Evolutionary conservation across 2,113 vertebrate genomes (phyloP).

Genomic region (Amia ocellicauda): DNA sequence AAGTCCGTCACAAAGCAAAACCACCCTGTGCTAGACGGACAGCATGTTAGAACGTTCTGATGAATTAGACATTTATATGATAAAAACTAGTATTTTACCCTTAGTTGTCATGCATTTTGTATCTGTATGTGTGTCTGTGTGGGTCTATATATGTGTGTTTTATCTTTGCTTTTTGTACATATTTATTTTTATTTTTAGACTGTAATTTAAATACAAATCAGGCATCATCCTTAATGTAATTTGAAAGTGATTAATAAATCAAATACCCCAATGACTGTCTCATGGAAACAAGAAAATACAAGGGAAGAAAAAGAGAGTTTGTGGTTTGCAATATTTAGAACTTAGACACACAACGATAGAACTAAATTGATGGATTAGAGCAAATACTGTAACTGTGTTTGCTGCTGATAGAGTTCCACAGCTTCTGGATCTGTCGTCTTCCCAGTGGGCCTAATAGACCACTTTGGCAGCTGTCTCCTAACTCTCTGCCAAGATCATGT

Average conservation of each 20-base stretch:
- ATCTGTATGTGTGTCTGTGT: neutral
- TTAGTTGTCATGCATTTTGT: neutral
- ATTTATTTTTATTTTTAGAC: neutral
- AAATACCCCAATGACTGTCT: conserved; percentile 49
- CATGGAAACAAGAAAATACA: conserved; percentile 43
- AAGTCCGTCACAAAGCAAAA: conserved; percentile 44
- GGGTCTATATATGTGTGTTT: neutral
- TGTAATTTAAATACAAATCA: neutral
- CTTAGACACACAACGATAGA: conserved; percentile 16
- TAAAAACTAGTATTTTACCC: neutral
- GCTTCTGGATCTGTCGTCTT: conserved; percentile 44
- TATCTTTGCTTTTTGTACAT: neutral
- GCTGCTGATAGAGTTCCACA: conserved; percentile 52
- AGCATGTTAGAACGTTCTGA: conserved; percentile 17
- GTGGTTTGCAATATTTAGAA: conserved; percentile 11
- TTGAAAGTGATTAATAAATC: conserved; percentile 61
- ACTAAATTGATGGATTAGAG: conserved; percentile 43
- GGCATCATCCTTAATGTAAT: conserved; percentile 45
- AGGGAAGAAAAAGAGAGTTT: conserved; percentile 28
- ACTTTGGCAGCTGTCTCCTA: conserved; percentile 53
- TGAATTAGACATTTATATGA: neutral
- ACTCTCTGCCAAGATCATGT: conserved; percentile 43
- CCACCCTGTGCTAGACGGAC: conserved; percentile 31
- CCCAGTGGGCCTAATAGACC: conserved; percentile 55
- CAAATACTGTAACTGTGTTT: conserved; percentile 54